Percentiles rank a stretch among this genome's conserved stretches.
Evolutionary conservation across 2,888 invertebrate genomes (phyloP).

Genomic region (Lamellibrachia columna): DNA sequence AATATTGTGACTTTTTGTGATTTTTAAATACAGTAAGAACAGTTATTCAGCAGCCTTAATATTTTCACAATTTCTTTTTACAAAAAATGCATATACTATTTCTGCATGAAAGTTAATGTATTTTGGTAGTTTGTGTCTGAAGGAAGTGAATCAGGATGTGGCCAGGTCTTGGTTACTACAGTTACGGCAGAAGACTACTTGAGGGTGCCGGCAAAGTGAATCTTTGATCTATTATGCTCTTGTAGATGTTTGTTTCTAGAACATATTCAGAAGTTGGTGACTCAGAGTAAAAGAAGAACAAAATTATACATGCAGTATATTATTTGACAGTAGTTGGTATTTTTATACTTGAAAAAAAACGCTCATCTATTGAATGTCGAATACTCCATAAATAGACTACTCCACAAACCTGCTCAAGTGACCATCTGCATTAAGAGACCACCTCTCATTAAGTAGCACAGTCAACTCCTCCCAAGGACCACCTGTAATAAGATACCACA

Average conservation of each 20-base stretch:
- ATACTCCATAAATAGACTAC: no score
- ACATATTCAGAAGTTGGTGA: background rate
- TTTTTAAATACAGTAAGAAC: background rate
- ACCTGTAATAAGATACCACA: no score
- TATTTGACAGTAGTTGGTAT: background rate
- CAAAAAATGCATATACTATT: background rate
- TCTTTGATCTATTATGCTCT: background rate
- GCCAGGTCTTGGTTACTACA: conserved; percentile 68
- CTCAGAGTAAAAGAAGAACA: no score
- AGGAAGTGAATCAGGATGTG: conserved; percentile 66
- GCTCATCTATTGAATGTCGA: no score
- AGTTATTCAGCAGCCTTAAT: background rate
- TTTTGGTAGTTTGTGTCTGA: background rate
- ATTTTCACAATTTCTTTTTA: background rate
- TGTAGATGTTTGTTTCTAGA: background rate
- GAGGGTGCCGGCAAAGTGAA: conserved; percentile 64
- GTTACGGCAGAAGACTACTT: conserved; percentile 63
- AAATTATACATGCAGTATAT: background rate
- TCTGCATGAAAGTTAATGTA: background rate
- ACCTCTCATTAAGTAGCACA: no score
- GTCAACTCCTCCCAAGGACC: no score
- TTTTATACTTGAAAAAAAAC: background rate
- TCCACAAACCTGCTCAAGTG: no score
- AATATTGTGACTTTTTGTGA: background rate
- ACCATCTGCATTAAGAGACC: no score